phyloP scores from a whole-genome alignment of 2,113 vertebrate species.

The Seriola quinqueradiata region DNA sequence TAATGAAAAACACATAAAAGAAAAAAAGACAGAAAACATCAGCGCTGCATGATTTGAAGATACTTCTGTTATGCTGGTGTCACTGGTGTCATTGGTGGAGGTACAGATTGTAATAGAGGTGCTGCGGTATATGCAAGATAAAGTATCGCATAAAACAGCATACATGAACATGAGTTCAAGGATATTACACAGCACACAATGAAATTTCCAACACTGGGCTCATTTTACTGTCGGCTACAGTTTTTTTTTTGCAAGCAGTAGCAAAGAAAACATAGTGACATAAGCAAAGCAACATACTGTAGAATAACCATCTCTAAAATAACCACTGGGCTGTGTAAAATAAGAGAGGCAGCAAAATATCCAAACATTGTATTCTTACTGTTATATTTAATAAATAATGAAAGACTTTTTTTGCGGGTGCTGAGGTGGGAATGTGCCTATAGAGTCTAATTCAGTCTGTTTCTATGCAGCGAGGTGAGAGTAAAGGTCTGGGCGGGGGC shows the following conservation, averaged over 20 bases:
- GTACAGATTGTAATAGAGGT: not conserved
- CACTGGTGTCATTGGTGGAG: not conserved
- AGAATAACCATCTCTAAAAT: not conserved
- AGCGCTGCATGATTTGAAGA: not conserved
- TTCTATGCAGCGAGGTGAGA: no score
- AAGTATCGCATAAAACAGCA: not conserved
- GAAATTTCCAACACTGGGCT: not conserved
- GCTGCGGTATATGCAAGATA: not conserved
- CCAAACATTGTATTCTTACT: not conserved
- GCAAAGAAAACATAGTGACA: not conserved
- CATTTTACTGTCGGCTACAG: not conserved
- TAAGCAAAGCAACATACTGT: slow-evolving; percentile 1
- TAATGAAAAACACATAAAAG: not conserved
- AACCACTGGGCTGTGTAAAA: not conserved
- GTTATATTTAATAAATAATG: not conserved
- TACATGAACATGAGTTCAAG: not conserved
- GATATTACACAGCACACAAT: not conserved
- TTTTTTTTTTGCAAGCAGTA: not conserved
- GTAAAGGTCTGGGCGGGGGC: no score
- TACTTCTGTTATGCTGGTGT: not conserved
- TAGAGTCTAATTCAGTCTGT: no score
- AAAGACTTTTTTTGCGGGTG: no score
- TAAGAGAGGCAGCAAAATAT: not conserved
- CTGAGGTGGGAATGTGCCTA: no score
- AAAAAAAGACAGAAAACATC: not conserved